Conservation (phyloP, 2,797 vertebrate species). For the Eulemur mongoz region DNA sequence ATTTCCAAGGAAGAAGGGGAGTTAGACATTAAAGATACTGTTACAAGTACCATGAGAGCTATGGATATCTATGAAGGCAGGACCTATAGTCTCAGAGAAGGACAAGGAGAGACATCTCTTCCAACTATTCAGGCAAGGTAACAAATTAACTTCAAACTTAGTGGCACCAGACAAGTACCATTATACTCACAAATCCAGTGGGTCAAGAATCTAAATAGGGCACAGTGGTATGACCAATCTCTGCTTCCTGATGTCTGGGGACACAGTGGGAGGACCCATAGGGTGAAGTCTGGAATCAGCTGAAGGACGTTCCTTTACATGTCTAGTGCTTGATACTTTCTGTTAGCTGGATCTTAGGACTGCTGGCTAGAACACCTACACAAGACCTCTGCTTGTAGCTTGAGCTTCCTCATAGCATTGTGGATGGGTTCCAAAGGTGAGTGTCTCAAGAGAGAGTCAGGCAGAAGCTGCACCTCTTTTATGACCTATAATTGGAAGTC, state of each 20-base stretch:
- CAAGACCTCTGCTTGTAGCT: background rate
- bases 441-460: background rate
- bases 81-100: background rate
- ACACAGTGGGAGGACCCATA: background rate
- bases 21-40: background rate
- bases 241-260: background rate
- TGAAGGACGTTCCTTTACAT: background rate
- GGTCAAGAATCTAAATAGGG: background rate
- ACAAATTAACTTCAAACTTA: background rate
- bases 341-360: background rate
- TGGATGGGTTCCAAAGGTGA: background rate
- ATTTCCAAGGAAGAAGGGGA: background rate
- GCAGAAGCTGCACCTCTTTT: background rate
- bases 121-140: background rate
- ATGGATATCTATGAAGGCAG: background rate
- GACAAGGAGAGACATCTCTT: background rate
- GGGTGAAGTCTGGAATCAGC: fast-evolving
- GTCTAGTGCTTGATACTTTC: background rate
- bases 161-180: background rate
- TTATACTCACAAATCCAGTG: background rate
- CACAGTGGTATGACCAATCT: background rate
- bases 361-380: background rate
- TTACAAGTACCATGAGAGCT: background rate
- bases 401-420: background rate
- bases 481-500: background rate